Evolutionary conservation across 2,797 vertebrate species (phyloP).

Genomic region (Takifugu rubripes): DNA sequence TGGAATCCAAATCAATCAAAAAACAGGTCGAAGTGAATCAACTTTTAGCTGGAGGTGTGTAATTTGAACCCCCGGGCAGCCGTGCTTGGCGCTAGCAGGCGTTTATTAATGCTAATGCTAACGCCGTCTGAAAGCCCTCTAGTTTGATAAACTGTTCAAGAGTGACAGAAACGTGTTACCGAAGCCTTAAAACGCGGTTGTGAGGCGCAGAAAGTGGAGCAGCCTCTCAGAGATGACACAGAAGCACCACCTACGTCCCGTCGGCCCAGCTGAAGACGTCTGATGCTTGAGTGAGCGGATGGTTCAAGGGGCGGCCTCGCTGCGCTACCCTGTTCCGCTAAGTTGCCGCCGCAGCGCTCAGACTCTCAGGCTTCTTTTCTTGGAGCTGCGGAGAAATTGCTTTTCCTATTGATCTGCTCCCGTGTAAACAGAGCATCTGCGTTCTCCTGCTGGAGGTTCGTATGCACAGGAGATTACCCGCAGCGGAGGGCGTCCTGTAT

Average conservation of each 20-base stretch:
- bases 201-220: slow-evolving; percentile 13
- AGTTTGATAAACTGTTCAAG: not conserved
- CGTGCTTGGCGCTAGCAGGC: slow-evolving; percentile 29
- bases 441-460: slow-evolving; percentile 44
- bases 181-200: too few relatives aligned
- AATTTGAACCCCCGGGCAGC: slow-evolving; percentile 21
- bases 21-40: not conserved
- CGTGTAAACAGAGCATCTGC: slow-evolving; percentile 56
- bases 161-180: slow-evolving; percentile 1
- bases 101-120: slow-evolving; percentile 35
- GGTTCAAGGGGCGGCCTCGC: slow-evolving; percentile 46
- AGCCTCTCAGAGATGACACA: slow-evolving; percentile 40
- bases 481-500: slow-evolving; percentile 32
- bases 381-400: slow-evolving; percentile 49
- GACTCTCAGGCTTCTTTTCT: slow-evolving; percentile 50
- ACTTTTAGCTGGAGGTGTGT: not conserved
- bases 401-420: slow-evolving; percentile 54
- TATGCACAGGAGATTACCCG: slow-evolving; percentile 53
- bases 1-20: not conserved
- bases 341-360: slow-evolving; percentile 21
- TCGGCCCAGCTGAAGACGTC: slow-evolving; percentile 36
- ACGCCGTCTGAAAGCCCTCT: slow-evolving; percentile 28
- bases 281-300: slow-evolving; percentile 14
- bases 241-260: slow-evolving; percentile 47
- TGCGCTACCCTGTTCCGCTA: slow-evolving; percentile 41